These are phyloP conservation scores for Phodopus roborovskii DNA, from an alignment of 2,113 vertebrate genomes.

Conservation along the genomic window DNA sequence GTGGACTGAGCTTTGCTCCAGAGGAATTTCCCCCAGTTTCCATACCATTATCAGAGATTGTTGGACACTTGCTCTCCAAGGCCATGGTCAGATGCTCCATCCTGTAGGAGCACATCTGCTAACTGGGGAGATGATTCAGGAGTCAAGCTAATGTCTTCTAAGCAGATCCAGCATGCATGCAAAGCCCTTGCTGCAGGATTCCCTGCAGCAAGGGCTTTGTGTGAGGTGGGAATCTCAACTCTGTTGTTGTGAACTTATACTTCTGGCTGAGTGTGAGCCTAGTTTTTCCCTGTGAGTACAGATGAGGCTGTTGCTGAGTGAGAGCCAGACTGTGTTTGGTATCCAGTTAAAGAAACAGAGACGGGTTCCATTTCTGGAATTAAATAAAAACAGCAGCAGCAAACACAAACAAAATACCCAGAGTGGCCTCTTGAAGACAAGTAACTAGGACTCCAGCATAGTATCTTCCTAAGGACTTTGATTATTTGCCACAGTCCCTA, in stretches of 20 bases:
- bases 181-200: too few species aligned
- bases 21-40: background rate
- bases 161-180: background rate
- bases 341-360: background rate
- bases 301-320: background rate
- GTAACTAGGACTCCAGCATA: background rate
- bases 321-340: constrained; percentile 4
- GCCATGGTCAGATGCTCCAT: background rate
- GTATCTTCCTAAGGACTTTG: background rate
- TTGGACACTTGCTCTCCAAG: background rate
- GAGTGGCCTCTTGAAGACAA: background rate
- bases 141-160: background rate
- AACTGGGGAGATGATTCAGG: background rate
- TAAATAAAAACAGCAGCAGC: background rate
- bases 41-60: background rate
- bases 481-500: background rate
- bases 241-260: background rate
- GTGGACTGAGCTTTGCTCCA: background rate
- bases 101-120: background rate
- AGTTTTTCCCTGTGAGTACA: background rate
- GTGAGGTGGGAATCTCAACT: background rate
- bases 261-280: background rate
- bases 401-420: background rate
- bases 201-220: background rate
- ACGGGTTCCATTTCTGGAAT: background rate